Evolutionary conservation across 2,797 vertebrate species (phyloP), one percentile per base, ranked within the genome.

Genomic region (Danio jaintianensis): DNA sequence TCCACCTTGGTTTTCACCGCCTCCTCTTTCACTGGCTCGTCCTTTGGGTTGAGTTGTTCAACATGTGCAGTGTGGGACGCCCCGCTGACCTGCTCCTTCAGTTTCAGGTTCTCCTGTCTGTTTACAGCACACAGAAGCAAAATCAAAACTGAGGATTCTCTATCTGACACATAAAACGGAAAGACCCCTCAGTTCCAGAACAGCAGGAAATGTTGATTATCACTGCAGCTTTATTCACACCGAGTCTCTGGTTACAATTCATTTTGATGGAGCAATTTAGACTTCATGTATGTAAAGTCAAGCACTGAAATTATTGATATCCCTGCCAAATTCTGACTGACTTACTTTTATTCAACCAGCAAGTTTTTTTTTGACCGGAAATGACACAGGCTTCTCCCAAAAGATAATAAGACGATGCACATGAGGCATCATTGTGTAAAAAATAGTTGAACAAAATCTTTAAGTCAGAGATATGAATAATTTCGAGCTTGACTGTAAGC

Each of bases 41-140:
- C 94, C 50, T 90, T 92, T 93, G 68, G 90, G 82, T 61, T 93
- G 90, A 85, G 86, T 55, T 80, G 91, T 77, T 22, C 85, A 58
- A 81, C 90, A 22, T 0, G 82, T 82, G 70, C 91, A 90, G 84
- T 90, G 91, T 81, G 86, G 22, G 85, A 86, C 10, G 86, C 84
- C 87, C 90, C 91, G 0, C 93, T 96, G 82, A 99, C 92, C 88
- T 97, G 90, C 85, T 96, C 96, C 89, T 95, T 97, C 53, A 99
- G 95, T 87, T 98, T 98, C 88, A 93, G 92, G 84, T 99, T 99
- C 90, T 99, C 98, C n/a, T 94, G 95, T 77, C 98, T 99, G 86
- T 0, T 58, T 3, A 12, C 9, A 73, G 16, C 1, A 38, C 12
- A 79, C 12, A 77, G 62, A 76, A 63, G n/a, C 40, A 45, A 20